phyloP scores from a whole-genome alignment of 2,888 invertebrate species.

The Lasioglossum leucozonium region DNA sequence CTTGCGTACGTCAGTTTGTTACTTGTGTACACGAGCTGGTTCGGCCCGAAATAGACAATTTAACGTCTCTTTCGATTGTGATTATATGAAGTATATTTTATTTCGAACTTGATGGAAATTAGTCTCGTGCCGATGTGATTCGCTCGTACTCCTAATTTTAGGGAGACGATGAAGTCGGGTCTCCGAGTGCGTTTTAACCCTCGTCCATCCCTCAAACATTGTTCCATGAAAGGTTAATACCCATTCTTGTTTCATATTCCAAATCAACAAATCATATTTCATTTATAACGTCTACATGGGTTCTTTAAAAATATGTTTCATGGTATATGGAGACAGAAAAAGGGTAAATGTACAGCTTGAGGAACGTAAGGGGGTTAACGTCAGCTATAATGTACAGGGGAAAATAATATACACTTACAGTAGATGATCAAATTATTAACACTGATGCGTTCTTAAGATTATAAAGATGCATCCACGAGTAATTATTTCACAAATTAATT shows the following conservation, averaged over 20 bases:
- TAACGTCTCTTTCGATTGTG: neutral
- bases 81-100: neutral
- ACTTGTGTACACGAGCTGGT: neutral
- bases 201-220: too few relatives aligned
- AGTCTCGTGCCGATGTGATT: too few relatives aligned
- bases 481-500: too few relatives aligned
- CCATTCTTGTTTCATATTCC: too few relatives aligned
- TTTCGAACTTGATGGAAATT: neutral
- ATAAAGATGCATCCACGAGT: too few relatives aligned
- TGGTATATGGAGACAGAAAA: neutral
- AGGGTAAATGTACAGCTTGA: neutral
- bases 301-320: neutral
- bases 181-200: too few relatives aligned
- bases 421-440: neutral
- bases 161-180: too few relatives aligned
- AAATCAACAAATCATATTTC: too few relatives aligned
- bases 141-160: too few relatives aligned
- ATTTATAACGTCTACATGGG: too few relatives aligned
- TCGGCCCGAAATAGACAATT: neutral
- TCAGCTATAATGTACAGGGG: neutral
- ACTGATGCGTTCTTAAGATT: neutral
- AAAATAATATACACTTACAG: neutral
- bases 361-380: neutral
- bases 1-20: neutral
- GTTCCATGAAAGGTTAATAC: too few relatives aligned